Percentiles rank a stretch among this genome's conserved stretches.
These are phyloP conservation scores for Meiosimyza platycephala DNA, from an alignment of 2,888 invertebrate genomes.

Conservation along the genomic window DNA sequence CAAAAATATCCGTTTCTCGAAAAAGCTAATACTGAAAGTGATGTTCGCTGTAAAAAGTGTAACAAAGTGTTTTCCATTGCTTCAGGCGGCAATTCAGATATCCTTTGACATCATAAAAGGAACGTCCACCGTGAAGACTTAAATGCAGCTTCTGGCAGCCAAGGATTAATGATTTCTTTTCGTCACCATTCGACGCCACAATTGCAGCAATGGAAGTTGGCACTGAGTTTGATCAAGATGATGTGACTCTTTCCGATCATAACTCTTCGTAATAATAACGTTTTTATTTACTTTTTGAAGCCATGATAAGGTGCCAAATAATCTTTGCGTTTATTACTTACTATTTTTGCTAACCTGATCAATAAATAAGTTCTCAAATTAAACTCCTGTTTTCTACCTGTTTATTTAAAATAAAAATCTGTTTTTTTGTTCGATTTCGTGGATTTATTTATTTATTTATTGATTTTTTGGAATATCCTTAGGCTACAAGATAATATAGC, in stretches of 20 bases:
- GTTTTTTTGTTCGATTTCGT: not conserved
- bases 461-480: too few species aligned
- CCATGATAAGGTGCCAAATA: too few species aligned
- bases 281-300: too few species aligned
- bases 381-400: not conserved
- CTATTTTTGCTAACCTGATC: not conserved
- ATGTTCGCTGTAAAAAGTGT: conserved; percentile 10
- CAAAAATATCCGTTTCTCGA: not conserved
- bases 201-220: conserved; percentile 21
- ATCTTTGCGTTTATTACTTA: too few species aligned
- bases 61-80: conserved; percentile 16
- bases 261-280: too few species aligned
- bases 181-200: conserved; percentile 24
- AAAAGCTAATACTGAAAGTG: conserved; percentile 3
- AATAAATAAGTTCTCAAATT: conserved; percentile 3
- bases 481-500: too few species aligned
- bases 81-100: conserved; percentile 26
- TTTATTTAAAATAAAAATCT: not conserved
- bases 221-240: too few species aligned
- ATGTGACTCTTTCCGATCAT: too few species aligned
- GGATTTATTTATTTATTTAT: too few species aligned
- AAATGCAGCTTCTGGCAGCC: conserved; percentile 18
- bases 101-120: conserved; percentile 6
- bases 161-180: conserved; percentile 18
- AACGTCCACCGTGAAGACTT: not conserved